Conservation (phyloP, 2,113 vertebrate species). For the Podilymbus podiceps region DNA sequence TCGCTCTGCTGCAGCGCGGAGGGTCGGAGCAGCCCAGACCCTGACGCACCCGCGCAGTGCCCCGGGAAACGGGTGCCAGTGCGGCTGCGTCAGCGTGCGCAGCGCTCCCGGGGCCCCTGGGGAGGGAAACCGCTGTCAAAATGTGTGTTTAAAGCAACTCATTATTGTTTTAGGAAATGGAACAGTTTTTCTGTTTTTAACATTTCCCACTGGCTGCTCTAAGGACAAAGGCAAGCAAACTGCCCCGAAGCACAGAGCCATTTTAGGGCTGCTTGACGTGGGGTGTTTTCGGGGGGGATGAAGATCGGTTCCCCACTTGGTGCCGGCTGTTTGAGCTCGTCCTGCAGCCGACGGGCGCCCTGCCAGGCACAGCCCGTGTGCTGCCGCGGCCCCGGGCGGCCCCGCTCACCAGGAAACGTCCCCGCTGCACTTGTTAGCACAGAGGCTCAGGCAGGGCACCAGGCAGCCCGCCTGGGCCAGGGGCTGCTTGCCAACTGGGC, state of each 20-base stretch:
- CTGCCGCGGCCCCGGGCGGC: background rate
- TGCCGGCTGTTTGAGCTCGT: too few species aligned
- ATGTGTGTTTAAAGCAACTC: background rate
- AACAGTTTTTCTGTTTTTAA: background rate
- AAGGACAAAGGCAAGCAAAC: background rate
- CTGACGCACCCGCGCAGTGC: too few species aligned
- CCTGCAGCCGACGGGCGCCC: background rate
- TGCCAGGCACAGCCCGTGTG: background rate
- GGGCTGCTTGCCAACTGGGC: background rate
- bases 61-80: background rate
- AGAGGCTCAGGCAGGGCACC: background rate
- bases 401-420: rapidly evolving
- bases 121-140: rapidly evolving
- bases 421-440: background rate
- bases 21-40: background rate
- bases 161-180: background rate
- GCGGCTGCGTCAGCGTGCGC: rapidly evolving
- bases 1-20: rapidly evolving
- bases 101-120: too few species aligned
- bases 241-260: rapidly evolving
- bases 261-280: background rate
- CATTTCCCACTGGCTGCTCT: background rate
- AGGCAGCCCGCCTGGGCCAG: background rate
- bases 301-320: background rate
- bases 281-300: background rate